phyloP scores from a whole-genome alignment of 2,797 vertebrate species.

The Crocidura indochinensis region DNA sequence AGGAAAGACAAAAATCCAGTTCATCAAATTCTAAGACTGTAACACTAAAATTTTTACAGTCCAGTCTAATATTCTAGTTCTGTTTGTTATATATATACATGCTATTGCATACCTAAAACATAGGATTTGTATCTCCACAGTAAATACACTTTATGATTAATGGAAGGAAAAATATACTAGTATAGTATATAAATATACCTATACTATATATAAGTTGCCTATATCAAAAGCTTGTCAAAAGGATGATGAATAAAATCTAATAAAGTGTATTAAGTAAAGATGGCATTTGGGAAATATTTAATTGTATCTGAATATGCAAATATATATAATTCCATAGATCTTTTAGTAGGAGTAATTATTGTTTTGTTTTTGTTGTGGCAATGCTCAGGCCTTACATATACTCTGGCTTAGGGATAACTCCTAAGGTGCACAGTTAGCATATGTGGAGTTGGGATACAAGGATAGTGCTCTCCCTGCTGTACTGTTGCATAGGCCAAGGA shows the following conservation, averaged over 20 bases:
- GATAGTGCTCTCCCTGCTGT: no score
- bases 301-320: neutral
- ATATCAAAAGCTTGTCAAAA: neutral
- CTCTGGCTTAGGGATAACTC: no score
- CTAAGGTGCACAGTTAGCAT: no score
- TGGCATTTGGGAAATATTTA: neutral
- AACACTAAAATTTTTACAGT: neutral
- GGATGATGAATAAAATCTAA: neutral
- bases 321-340: neutral
- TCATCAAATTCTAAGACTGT: neutral
- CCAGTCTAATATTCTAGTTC: neutral
- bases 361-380: no score
- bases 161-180: neutral
- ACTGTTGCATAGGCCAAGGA: no score
- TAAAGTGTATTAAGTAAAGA: neutral
- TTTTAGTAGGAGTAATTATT: neutral
- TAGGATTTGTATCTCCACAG: conserved; percentile 37
- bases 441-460: no score
- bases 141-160: conserved; percentile 16
- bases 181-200: no score
- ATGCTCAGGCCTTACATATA: no score
- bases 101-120: conserved; percentile 9
- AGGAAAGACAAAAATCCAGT: neutral
- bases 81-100: conserved; percentile 50
- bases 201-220: neutral